Evolutionary conservation across 2,797 vertebrate species (phyloP).

Genomic region (Parambassis ranga): DNA sequence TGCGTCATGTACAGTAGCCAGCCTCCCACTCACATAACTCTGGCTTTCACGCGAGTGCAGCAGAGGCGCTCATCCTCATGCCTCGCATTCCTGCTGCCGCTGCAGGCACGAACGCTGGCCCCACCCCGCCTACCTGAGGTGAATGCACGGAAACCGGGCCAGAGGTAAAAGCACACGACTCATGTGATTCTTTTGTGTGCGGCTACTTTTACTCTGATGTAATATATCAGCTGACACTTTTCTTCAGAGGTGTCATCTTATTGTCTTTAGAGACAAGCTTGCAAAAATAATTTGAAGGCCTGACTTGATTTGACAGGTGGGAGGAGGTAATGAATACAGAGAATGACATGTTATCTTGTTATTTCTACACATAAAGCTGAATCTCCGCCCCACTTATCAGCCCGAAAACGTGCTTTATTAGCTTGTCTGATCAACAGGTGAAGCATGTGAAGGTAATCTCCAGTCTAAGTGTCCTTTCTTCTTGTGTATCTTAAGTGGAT

Average conservation of each 20-base stretch:
- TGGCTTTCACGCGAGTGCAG: background rate
- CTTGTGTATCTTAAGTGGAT: conserved; percentile 46
- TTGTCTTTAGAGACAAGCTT: no score
- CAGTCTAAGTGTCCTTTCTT: background rate
- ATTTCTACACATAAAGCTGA: background rate
- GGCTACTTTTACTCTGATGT: background rate
- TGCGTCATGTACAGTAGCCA: background rate
- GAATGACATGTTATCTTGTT: no score
- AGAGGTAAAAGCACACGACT: background rate
- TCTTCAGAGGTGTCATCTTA: background rate
- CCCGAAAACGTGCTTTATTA: background rate
- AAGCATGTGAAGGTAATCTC: conserved; percentile 18
- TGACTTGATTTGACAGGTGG: no score
- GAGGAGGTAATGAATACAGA: background rate
- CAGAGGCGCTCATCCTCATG: background rate
- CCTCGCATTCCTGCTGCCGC: conserved; percentile 50
- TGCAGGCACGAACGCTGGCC: conserved; percentile 15
- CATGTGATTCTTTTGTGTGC: background rate
- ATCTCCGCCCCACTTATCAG: background rate
- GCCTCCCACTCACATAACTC: background rate
- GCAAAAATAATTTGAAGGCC: no score
- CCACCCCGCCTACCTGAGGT: conserved; percentile 20
- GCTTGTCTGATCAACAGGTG: conserved; percentile 37
- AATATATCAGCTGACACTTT: background rate
- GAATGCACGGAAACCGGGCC: conserved; percentile 3